Evolutionary conservation across 2,797 vertebrate species (phyloP).

Genomic region (Pangasius sanitwongsei): DNA sequence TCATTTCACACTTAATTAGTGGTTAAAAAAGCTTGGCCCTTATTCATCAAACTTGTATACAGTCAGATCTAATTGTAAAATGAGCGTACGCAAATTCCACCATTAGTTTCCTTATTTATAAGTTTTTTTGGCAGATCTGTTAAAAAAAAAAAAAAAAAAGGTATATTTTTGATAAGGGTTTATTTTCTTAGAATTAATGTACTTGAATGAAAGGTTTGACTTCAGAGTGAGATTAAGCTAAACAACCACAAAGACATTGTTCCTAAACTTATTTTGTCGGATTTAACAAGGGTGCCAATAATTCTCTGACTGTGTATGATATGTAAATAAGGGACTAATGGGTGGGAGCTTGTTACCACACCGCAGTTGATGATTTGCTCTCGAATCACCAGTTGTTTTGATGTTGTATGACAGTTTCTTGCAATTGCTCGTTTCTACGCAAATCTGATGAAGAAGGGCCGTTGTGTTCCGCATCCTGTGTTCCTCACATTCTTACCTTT

Average conservation of each 20-base stretch:
- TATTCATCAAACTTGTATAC: slow-evolving; percentile 1
- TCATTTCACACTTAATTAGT: not conserved
- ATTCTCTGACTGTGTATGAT: not conserved
- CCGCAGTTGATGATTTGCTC: not conserved
- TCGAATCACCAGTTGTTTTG: not conserved
- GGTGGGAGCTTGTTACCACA: not conserved
- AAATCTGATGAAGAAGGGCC: not conserved
- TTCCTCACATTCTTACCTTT: not conserved
- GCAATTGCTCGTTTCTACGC: not conserved
- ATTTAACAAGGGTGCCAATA: slow-evolving; percentile 3
- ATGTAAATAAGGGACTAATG: not conserved
- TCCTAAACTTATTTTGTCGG: not conserved
- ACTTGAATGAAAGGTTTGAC: not conserved
- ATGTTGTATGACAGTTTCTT: not conserved
- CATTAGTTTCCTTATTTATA: not conserved
- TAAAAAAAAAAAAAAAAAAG: not conserved
- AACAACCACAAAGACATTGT: not conserved
- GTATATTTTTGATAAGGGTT: not conserved
- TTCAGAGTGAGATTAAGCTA: not conserved
- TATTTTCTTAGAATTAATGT: slow-evolving; percentile 7
- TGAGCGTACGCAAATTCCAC: not conserved
- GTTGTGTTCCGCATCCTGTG: not conserved
- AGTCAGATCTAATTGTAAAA: not conserved
- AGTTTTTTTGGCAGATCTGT: not conserved
- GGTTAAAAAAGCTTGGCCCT: not conserved